Evolutionary conservation across 2,797 vertebrate genomes (phyloP), one percentile per base, ranked within the genome.

Genomic region (Sardinella longiceps): DNA sequence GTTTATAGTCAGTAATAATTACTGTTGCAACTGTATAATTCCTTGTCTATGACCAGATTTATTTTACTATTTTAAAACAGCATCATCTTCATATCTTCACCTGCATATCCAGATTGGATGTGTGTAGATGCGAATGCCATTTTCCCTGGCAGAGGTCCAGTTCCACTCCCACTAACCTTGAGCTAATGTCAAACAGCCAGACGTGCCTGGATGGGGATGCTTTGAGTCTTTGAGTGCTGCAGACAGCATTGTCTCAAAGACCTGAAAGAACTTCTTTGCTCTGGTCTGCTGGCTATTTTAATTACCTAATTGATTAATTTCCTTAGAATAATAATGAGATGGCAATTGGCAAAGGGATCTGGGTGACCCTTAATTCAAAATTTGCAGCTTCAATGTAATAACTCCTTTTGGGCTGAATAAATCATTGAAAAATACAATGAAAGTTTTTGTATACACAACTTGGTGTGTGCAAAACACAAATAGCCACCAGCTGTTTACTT

Each of bases 151-250:
- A 77, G 37, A 2, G 37, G 0, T 20, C 70, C 33, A 77, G 33
- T 18, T 12, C 18, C 25, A 66, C 10, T 74, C 56, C 81, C 70
- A 81, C 0, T 89, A 89, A 91, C 90, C 87, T 90, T 91, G 86
- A 89, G 85, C 30, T 0, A 45, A 82, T 39, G 2, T 81, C 87
- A 77, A 43, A 77, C 18, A 77, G 70, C 15, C 33, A 77, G 33
- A 43, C 33, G 18, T 20, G 70, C 33, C 5, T 20, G 70, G 5
- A 37, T 23, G 39, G 20, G 15, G 70, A 43, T 4, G 70, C 70
- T 37, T 39, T 15, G 4, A 37, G 12, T 70, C 30, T 70, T 14
- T 74, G 66, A 37, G 30, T 18, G 66, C 14, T 74, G 30, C 66
- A 74, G 33, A 74, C 30, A 74, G 33, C 30, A 18, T 14, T 30